Evolutionary conservation across 2,888 invertebrate species (phyloP), one percentile per base, ranked within the genome.

Genomic region (Apamea epomidion): DNA sequence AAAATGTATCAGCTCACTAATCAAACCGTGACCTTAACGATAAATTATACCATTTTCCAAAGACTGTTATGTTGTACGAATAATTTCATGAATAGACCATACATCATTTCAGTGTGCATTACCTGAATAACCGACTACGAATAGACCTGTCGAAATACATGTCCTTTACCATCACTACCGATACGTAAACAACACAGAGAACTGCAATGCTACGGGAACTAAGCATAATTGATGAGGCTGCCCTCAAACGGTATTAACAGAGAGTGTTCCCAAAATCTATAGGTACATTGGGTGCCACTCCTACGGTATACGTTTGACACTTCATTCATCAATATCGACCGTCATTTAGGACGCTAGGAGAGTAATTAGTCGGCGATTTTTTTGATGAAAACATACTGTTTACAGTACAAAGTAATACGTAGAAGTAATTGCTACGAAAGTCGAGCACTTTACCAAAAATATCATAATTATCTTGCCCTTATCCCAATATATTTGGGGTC

Each of bases 191-290:
- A 83, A 82, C 51, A 64, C n/a, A 78, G 80, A 81, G 78, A 78
- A 73, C 83, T 69, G 76, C 79, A 87, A 72, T 85, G 79, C 80
- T 81, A 81, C 82, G 78, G 79, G 81, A 82, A 81, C 89, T 86
- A 86, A 83, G 83, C 82, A 78, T 85, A 86, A 88, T 89, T 88
- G 82, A 88, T 88, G 82, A 83, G 82, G 65, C 75, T 74, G 73
- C 72, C 77, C 77, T 86, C 80, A 87, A 88, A 86, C 81, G 75
- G 25, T 76, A 65, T 80, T 74, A 72, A 72, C 85, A 67, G 79
- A 64, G 75, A 80, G 72, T 76, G 77, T 76, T 68, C 65, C 65
- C 65, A 72, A 87, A 74, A 76, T 84, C 60, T 83, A 86, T 68
- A 29, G 7, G 29, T 70, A 68, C 54, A 62, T 14, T 29, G 42